Evolutionary conservation across 2,888 invertebrate species (phyloP).

Genomic region (Campoplex capitator): DNA sequence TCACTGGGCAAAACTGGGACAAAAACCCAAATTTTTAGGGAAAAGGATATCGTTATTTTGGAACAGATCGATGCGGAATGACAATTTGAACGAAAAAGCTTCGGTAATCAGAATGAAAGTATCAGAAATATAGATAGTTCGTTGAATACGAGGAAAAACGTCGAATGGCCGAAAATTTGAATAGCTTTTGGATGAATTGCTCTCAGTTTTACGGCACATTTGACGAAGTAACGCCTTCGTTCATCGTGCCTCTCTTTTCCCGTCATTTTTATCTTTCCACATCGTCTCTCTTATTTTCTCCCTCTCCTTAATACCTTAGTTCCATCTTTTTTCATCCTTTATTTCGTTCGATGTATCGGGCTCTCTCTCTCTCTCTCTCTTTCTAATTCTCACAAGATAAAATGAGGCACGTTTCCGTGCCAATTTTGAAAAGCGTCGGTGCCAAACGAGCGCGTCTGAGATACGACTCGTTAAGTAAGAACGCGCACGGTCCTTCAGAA

Average conservation of each 20-base stretch:
- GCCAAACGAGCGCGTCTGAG: conserved; percentile 76
- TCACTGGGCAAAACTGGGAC: too few relatives aligned
- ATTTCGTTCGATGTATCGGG: neutral
- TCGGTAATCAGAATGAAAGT: too few relatives aligned
- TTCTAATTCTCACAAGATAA: conserved; percentile 26
- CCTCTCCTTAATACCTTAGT: neutral
- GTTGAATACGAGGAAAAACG: conserved; percentile 13
- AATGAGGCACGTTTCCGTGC: conserved; percentile 73
- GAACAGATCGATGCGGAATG: neutral
- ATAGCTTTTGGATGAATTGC: conserved; percentile 67
- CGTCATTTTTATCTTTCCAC: conserved; percentile 14
- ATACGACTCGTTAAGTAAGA: conserved; percentile 78
- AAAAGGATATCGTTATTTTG: neutral
- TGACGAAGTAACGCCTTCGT: conserved; percentile 61
- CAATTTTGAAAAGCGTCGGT: conserved; percentile 77
- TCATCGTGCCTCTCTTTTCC: conserved; percentile 44
- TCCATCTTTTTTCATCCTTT: neutral
- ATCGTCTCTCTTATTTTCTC: neutral
- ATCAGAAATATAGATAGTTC: neutral
- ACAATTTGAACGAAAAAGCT: too few relatives aligned
- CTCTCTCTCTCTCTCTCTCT: conserved; percentile 47
- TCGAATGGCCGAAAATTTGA: conserved; percentile 50
- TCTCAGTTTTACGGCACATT: conserved; percentile 70
- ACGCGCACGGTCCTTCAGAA: conserved; percentile 72
- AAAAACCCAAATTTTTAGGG: neutral